These are phyloP conservation scores for Pentalonia nigronervosa DNA, from an alignment of 1,140 invertebrate species.

Conservation along the genomic window DNA sequence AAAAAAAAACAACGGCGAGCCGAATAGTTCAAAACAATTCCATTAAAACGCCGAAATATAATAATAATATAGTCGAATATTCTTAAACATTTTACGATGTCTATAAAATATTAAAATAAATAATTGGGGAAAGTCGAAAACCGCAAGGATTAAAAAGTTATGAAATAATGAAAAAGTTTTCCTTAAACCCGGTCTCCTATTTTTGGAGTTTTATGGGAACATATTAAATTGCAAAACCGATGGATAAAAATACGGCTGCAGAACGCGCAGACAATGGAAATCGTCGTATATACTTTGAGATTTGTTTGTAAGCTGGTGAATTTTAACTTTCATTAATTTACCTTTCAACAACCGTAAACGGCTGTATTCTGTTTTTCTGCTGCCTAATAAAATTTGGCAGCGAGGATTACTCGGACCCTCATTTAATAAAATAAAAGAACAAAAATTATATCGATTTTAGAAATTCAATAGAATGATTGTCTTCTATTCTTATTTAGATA, in stretches of 20 bases:
- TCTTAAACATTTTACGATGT: not conserved
- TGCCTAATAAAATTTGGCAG: not conserved
- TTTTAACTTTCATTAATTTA: not conserved
- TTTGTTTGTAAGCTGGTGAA: not conserved
- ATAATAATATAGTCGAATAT: not conserved
- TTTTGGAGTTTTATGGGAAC: not conserved
- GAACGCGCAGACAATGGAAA: not conserved
- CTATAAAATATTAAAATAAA: conserved; percentile 15
- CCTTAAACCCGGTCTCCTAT: not conserved
- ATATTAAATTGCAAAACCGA: not conserved
- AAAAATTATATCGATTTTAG: not conserved
- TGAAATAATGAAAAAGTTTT: conserved; percentile 18
- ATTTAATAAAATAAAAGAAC: not conserved
- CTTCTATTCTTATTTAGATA: not conserved
- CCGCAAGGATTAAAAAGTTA: not conserved
- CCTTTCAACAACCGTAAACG: not conserved
- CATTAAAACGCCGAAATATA: not conserved
- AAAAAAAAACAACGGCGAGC: not conserved
- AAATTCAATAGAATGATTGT: not conserved
- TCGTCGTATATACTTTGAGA: not conserved
- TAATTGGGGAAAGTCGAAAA: not conserved
- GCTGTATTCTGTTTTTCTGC: not conserved
- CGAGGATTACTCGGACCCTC: not conserved
- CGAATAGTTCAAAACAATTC: not conserved
- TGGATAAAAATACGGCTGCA: not conserved